A percentile compares a stretch with the other conserved stretches of the same genome.
These are phyloP conservation scores for Macaca fascicularis DNA, from an alignment of 2,113 vertebrate species.

Conservation along the genomic window T2T-MFA8v1.1 NC_088379.1:67299001-67299500, in stretches of 20 bases:
- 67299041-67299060: neutral
- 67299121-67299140: neutral
- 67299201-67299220: too few species aligned
- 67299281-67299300: neutral
- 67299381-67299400: neutral
- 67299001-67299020: neutral
- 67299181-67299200: neutral
- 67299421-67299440: neutral
- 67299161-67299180: neutral
- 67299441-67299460: neutral
- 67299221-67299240: too few species aligned
- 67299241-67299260: neutral
- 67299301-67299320: neutral
- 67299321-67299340: neutral
- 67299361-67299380: neutral
- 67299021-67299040: neutral
- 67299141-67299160: neutral
- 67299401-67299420: neutral
- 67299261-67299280: neutral
- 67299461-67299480: fast-evolving
- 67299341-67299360: neutral
- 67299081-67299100: neutral
- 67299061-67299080: neutral
- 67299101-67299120: neutral
- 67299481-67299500: neutral